Conservation (phyloP, 1,140 invertebrate genomes). For the Drosophila rufa region DNA sequence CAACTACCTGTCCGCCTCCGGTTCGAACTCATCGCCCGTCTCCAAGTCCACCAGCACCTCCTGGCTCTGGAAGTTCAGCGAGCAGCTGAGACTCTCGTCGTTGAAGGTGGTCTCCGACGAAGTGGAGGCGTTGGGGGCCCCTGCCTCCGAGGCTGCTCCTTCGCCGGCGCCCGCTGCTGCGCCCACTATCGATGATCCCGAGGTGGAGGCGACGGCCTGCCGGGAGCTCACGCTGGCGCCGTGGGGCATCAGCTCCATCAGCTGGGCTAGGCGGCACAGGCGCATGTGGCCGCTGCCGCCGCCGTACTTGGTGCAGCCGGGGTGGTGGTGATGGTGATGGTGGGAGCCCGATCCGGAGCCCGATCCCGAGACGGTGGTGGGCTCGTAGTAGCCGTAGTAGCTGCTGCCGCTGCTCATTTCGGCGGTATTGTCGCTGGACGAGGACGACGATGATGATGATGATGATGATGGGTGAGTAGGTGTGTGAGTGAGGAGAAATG, state of each 20-base stretch:
- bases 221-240: neutral
- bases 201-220: neutral
- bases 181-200: constrained; percentile 2
- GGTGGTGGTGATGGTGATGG: no score
- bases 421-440: neutral
- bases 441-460: neutral
- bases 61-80: constrained; percentile 61
- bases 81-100: constrained; percentile 32
- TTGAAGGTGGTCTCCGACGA: constrained; percentile 18
- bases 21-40: constrained; percentile 49
- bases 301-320: constrained; percentile 4
- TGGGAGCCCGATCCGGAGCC: no score
- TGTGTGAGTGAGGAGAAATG: constrained; percentile 16
- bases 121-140: no score
- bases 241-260: constrained; percentile 15
- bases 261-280: constrained; percentile 1
- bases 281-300: constrained; percentile 9
- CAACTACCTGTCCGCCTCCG: constrained; percentile 57
- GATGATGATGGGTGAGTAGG: neutral
- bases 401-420: neutral
- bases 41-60: constrained; percentile 60
- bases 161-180: neutral
- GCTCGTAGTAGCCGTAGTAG: neutral
- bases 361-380: no score
- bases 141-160: neutral